phyloP scores from a whole-genome alignment of 2,113 vertebrate genomes.

The Aramus guarauna region DNA sequence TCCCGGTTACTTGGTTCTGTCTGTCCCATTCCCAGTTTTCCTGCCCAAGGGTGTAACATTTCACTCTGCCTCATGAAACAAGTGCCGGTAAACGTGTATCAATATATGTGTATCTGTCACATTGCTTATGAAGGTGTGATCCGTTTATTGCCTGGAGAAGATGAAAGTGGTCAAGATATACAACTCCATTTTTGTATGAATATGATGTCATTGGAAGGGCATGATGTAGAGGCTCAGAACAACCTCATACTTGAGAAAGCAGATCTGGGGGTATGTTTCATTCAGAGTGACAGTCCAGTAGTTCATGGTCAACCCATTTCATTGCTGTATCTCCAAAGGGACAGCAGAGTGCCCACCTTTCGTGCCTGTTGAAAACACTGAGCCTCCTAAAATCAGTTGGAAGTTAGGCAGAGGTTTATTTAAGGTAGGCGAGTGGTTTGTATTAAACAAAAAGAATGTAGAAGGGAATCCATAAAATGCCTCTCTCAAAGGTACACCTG shows the following conservation, averaged over 20 bases:
- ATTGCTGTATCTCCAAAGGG: not conserved
- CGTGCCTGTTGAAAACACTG: not conserved
- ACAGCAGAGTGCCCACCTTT: not conserved
- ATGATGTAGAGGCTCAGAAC: not conserved
- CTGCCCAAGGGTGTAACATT: not conserved
- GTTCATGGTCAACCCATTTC: not conserved
- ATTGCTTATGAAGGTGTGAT: not conserved
- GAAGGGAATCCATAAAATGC: not conserved
- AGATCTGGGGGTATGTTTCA: not conserved
- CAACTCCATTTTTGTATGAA: not conserved
- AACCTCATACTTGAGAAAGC: not conserved
- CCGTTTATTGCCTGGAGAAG: not conserved
- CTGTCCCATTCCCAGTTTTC: not conserved
- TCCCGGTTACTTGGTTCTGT: not conserved
- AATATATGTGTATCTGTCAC: not conserved
- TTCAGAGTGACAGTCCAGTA: not conserved
- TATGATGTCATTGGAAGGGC: not conserved
- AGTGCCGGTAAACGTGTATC: not conserved
- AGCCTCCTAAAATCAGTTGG: not conserved
- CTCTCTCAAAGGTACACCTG: not conserved
- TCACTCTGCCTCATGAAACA: not conserved
- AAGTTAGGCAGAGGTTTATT: not conserved
- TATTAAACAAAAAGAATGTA: not conserved
- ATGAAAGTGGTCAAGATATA: not conserved
- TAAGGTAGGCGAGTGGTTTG: not conserved